These are phyloP conservation scores for Platypus cylindrus DNA, from an alignment of 2,888 invertebrate species.

Conservation along the genomic window DNA sequence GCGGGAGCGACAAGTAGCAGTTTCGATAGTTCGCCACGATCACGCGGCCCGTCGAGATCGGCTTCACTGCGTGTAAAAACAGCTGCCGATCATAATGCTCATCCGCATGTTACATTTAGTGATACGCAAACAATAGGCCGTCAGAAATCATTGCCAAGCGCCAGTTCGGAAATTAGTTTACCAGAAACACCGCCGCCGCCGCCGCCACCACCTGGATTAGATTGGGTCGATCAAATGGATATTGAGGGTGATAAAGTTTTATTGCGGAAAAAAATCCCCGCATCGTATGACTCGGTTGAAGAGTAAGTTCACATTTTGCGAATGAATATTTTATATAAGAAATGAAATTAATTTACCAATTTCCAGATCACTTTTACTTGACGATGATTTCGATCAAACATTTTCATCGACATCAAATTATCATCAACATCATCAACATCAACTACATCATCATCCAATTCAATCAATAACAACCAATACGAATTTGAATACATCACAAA, in stretches of 20 bases:
- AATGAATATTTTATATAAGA: background rate
- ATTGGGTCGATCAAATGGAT: constrained; percentile 50
- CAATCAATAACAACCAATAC: constrained; percentile 17
- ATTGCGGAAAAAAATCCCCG: constrained; percentile 42
- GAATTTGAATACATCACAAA: constrained; percentile 18
- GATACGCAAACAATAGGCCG: constrained; percentile 46
- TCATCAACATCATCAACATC: no score
- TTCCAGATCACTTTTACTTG: constrained; percentile 19
- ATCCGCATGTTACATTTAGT: constrained; percentile 47
- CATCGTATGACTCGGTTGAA: constrained; percentile 30
- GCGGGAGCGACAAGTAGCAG: constrained; percentile 37
- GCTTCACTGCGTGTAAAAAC: constrained; percentile 51
- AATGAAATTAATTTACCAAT: background rate
- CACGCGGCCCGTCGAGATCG: constrained; percentile 57
- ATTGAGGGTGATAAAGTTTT: constrained; percentile 53
- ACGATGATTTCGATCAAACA: constrained; percentile 18
- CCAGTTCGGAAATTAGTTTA: constrained; percentile 53
- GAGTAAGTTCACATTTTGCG: constrained; percentile 17
- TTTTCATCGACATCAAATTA: constrained; percentile 18
- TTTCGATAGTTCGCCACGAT: constrained; percentile 61
- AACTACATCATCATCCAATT: no score
- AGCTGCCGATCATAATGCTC: constrained; percentile 30
- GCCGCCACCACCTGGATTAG: no score
- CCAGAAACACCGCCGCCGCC: constrained; percentile 42
- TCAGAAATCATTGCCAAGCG: constrained; percentile 69